phyloP scores from a whole-genome alignment of 2,888 invertebrate species.

The Trichogramma dendrolimi region DNA sequence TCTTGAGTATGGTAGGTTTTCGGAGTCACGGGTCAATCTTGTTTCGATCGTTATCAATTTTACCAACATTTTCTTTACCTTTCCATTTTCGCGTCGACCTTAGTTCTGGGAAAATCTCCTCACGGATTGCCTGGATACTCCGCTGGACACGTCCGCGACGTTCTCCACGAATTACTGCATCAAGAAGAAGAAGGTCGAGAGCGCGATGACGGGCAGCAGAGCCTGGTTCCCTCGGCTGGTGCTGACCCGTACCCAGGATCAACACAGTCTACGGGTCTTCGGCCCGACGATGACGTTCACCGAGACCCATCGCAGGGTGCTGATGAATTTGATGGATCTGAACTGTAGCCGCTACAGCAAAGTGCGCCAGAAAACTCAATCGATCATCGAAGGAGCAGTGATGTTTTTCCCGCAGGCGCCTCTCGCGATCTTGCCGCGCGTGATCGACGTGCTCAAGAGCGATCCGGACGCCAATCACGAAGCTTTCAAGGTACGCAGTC shows the following conservation, averaged over 20 bases:
- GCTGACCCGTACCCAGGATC: conserved; percentile 36
- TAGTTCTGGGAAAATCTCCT: conserved; percentile 67
- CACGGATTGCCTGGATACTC: conserved; percentile 55
- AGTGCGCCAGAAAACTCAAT: conserved; percentile 67
- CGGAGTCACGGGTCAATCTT: neutral
- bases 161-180: conserved; percentile 55
- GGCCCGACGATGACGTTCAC: conserved; percentile 56
- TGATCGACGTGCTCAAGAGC: conserved; percentile 60
- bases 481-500: conserved; percentile 59
- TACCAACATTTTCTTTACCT: neutral
- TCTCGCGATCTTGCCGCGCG: conserved; percentile 60
- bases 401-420: conserved; percentile 69
- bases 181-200: conserved; percentile 62
- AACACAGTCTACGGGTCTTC: conserved; percentile 48
- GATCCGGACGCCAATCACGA: conserved; percentile 64
- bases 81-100: neutral
- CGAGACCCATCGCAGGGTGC: conserved; percentile 59
- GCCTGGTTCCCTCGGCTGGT: conserved; percentile 34
- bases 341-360: conserved; percentile 66
- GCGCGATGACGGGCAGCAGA: conserved; percentile 62
- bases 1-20: conserved; percentile 53
- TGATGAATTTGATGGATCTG: conserved; percentile 61
- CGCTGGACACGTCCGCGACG: conserved; percentile 61
- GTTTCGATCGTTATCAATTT: neutral
- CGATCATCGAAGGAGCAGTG: conserved; percentile 61